A percentile compares a stretch with the other conserved stretches of the same genome.
These are phyloP conservation scores for Drosophila athabasca DNA, from an alignment of 1,140 invertebrate genomes.

Conservation along the genomic window DNA sequence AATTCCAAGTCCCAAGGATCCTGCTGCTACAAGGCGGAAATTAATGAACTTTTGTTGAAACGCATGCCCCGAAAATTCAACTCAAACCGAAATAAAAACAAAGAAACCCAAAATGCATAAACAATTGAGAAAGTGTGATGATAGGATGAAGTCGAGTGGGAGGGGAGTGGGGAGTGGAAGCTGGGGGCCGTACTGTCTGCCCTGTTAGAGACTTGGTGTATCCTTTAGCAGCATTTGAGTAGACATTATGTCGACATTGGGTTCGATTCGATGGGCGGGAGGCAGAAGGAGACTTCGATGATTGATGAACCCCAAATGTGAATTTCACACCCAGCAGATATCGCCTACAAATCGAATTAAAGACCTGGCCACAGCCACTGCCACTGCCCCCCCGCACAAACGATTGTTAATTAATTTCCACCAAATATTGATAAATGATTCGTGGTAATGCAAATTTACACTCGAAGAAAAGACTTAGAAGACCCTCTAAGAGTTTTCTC, in stretches of 20 bases:
- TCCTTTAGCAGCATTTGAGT: conserved; percentile 44
- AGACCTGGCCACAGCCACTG: conserved; percentile 51
- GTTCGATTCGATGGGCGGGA: conserved; percentile 40
- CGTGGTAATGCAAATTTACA: conserved; percentile 43
- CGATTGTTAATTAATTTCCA: conserved; percentile 69
- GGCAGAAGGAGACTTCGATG: conserved; percentile 32
- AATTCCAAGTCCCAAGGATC: neutral
- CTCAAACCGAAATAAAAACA: conserved; percentile 38
- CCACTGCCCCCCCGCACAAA: conserved; percentile 19
- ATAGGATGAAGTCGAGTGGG: conserved; percentile 17
- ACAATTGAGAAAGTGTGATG: conserved; percentile 75
- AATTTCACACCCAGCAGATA: conserved; percentile 74
- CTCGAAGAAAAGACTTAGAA: conserved; percentile 29
- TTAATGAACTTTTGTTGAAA: conserved; percentile 67
- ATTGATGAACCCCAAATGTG: conserved; percentile 68
- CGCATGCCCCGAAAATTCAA: conserved; percentile 18
- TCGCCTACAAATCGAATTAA: conserved; percentile 80
- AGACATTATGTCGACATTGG: conserved; percentile 64
- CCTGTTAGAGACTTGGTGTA: conserved; percentile 51
- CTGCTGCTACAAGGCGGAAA: conserved; percentile 41
- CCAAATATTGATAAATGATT: conserved; percentile 70
- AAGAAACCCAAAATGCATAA: conserved; percentile 59
- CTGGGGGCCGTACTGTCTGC: conserved; percentile 64
- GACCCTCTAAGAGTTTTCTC: conserved; percentile 9
- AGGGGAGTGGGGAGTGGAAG: no score